Evolutionary conservation across 2,113 vertebrate genomes (phyloP).

Genomic region (Alosa alosa): DNA sequence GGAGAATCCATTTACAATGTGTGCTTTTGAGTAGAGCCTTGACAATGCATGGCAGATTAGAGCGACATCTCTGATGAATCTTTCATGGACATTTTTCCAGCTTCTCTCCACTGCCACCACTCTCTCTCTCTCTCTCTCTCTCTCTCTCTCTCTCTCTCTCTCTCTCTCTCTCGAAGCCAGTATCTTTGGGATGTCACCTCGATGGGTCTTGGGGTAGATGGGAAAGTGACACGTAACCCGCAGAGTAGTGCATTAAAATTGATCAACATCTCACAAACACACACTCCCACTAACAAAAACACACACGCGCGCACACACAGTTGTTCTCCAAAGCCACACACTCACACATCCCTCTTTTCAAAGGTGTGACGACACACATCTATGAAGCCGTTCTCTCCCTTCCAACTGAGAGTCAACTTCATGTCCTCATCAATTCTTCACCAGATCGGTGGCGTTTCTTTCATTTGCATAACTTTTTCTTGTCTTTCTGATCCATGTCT

Average conservation of each 20-base stretch:
- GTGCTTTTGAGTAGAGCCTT: slow-evolving; percentile 92
- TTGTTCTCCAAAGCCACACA: background rate
- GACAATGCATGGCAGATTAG: slow-evolving; percentile 89
- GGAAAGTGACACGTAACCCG: slow-evolving; percentile 74
- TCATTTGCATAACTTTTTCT: slow-evolving; percentile 69
- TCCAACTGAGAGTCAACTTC: slow-evolving; percentile 65
- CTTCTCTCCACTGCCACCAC: slow-evolving; percentile 40
- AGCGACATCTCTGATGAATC: slow-evolving; percentile 98
- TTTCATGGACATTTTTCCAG: slow-evolving; percentile 95
- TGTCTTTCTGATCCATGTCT: slow-evolving; percentile 42
- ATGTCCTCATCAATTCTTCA: slow-evolving; percentile 82
- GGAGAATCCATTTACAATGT: slow-evolving; percentile 97
- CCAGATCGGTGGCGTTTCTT: slow-evolving; percentile 72
- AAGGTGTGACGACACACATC: slow-evolving; percentile 69
- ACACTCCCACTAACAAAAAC: slow-evolving; percentile 18
- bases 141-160: background rate
- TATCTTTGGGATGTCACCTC: slow-evolving; percentile 88
- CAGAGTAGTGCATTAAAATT: slow-evolving; percentile 93
- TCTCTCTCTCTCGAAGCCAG: slow-evolving; percentile 38
- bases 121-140: background rate
- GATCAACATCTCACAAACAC: slow-evolving; percentile 79
- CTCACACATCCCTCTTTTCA: slow-evolving; percentile 81
- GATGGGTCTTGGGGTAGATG: slow-evolving; percentile 70
- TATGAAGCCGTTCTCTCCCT: slow-evolving; percentile 55
- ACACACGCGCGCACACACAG: slow-evolving; percentile 15